Evolutionary conservation across 2,113 vertebrate genomes (phyloP), one percentile per base, ranked within the genome.

Genomic region (Origma solitaria): DNA sequence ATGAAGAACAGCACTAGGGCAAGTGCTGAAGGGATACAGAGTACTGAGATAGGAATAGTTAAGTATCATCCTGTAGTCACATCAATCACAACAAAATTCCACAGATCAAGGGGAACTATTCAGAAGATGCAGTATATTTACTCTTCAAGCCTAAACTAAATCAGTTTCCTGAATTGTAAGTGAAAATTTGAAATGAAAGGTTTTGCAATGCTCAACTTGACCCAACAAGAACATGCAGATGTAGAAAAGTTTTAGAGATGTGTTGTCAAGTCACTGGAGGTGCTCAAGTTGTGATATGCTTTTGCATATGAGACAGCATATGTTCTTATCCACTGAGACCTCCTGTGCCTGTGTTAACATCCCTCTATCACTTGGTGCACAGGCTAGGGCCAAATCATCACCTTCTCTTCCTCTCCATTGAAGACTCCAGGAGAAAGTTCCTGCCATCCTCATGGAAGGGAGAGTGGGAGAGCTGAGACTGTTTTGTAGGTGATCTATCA

Each of bases 401-500:
- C 11, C 2, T 40, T 56, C 16, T 75, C 35, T 35, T 79, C 38
- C 45, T 60, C 31, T 47, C 24, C 35, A 13, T 12, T 23, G 61
- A 62, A 47, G 31, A 12, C 28, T 80, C 1, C 0, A 7, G 11
- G 6, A 82, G 25, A 56, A 5, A 14, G 16, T 40, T 5, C 11
- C n/a, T 70, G 31, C 17, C 17, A 73, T 86, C 11, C 10, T 76
- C 1, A 6, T 5, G 2, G 5, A 65, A 80, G 10, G 1, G 14
- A 64, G 17, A 57, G 8, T 45, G 13, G 15, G 6, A 86, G 12
- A 83, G 2, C 22, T 13, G 14, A 35, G 22, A 37, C 0, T 31
- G 3, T 65, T 19, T 21, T 44, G 14, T 5, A 65, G 31, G 18
- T 0, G 0, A 2, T 44, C 17, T 45, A 11, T 69, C 9, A 51